Base-by-base conservation (phyloP, 2,113 vertebrate species). In the Sclerurus mexicanus region DNA sequence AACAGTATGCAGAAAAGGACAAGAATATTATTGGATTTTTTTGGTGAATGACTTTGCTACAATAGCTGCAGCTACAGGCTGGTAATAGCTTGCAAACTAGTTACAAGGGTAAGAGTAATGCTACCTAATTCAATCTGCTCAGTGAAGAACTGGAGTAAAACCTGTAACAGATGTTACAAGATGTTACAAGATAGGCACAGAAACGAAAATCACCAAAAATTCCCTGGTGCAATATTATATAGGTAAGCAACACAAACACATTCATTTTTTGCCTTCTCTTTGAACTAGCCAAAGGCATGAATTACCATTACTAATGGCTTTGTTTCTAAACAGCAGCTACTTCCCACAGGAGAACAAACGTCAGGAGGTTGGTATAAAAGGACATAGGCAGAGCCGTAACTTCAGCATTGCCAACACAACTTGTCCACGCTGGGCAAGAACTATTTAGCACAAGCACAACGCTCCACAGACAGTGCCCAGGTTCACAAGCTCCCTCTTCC, bases 391-490 rank as follows among this genome's bases (percentile, higher is more conserved):
- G 25, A 74, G 14, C 17, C 21, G 18, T 16, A 40, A 64, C 5
- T 84, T 50, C 40, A 66, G 37, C 59, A 19, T 14, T n/a, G 25
- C 24, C 33, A 76, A 52, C 2, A 31, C 24, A n/a, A 3, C 14
- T 10, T 35, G 52, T 59, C 56, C 39, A 12, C 1, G 14, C 23
- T 42, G 49, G 22, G 12, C 12, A 79, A 0, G n/a, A n/a, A n/a
- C n/a, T n/a, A n/a, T n/a, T n/a, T n/a, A n/a, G 0, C 6, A 46
- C 23, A 33, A 60, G 37, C 22, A 11, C 33, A 42, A 30, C 0
- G 1, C 22, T 39, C 25, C 3, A 4, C 55, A 63, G 42, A 14
- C 4, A 66, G 28, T 3, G 16, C 39, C 30, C 55, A 74, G 20
- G 24, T 44, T 71, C 74, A 90, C 69, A 53, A 44, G 7, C 4